Evolutionary conservation across 1,140 invertebrate genomes (phyloP).

Genomic region (Zaprionus tsacasi): DNA sequence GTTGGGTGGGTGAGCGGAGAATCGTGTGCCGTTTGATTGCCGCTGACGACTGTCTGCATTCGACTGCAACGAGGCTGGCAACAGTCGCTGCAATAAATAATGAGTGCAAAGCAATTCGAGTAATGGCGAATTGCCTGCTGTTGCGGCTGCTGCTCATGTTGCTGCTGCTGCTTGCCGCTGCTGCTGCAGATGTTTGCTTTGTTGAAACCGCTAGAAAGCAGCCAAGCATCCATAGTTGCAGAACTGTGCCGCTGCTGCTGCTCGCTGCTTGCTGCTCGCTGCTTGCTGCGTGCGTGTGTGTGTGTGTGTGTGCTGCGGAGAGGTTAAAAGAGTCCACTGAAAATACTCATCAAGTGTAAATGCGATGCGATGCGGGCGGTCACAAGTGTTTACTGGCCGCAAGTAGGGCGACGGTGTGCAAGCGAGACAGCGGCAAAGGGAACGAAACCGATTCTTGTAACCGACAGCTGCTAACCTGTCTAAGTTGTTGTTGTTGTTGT

Average conservation of each 20-base stretch:
- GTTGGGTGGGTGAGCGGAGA: conserved; percentile 21
- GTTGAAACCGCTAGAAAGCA: conserved; percentile 71
- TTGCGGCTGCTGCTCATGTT: conserved; percentile 9
- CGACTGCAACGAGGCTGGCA: conserved; percentile 59
- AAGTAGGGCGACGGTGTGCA: conserved; percentile 6
- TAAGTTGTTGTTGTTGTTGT: conserved; percentile 2
- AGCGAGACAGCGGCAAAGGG: conserved; percentile 5
- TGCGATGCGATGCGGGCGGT: conserved; percentile 65
- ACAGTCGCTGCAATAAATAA: conserved; percentile 70
- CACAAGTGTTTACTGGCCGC: conserved; percentile 63
- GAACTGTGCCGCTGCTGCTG: conserved; percentile 26
- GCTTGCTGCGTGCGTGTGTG: neutral
- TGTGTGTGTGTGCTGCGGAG: conserved; percentile 25
- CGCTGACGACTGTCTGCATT: conserved; percentile 49
- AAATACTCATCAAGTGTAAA: conserved; percentile 49
- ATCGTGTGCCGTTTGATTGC: conserved; percentile 49
- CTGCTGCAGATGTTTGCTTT: conserved; percentile 19
- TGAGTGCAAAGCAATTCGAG: conserved; percentile 71
- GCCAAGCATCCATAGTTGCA: conserved; percentile 59
- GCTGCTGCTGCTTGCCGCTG: neutral
- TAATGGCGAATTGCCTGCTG: conserved; percentile 65
- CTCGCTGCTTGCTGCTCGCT: conserved; percentile 29
- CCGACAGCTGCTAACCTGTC: conserved; percentile 51
- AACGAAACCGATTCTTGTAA: conserved; percentile 37
- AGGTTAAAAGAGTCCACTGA: conserved; percentile 60